Percentiles rank a stretch among this genome's conserved stretches.
phyloP scores from a whole-genome alignment of 1,140 invertebrate species.

The Bombus balteatus region DNA sequence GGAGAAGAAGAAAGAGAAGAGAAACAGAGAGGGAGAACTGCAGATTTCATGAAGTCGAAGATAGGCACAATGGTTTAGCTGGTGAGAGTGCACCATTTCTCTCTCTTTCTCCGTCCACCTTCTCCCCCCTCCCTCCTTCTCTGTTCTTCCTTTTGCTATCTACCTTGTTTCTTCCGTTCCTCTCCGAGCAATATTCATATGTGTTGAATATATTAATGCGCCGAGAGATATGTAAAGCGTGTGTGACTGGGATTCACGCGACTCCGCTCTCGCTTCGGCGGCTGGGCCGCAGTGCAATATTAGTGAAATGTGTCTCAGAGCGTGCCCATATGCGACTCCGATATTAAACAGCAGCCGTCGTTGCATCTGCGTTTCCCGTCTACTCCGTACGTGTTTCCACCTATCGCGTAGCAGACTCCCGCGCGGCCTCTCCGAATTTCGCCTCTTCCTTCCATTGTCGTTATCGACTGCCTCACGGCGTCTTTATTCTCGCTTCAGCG shows the following conservation, averaged over 20 bases:
- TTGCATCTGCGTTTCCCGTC: constrained; percentile 76
- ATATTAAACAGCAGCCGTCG: constrained; percentile 81
- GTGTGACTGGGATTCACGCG: constrained; percentile 60
- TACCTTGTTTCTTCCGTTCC: constrained; percentile 38
- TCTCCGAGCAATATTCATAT: constrained; percentile 79
- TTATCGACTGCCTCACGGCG: constrained; percentile 5
- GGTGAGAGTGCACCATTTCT: constrained; percentile 67
- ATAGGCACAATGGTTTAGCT: constrained; percentile 80
- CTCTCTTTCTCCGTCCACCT: constrained; percentile 24
- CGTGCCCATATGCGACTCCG: constrained; percentile 77
- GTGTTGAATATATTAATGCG: constrained; percentile 82
- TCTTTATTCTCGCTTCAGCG: background rate
- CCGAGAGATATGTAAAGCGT: constrained; percentile 77
- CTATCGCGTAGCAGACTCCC: constrained; percentile 33
- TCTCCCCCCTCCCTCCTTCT: constrained; percentile 50
- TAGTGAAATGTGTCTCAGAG: constrained; percentile 80
- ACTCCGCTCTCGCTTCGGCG: constrained; percentile 42
- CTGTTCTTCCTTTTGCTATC: constrained; percentile 2
- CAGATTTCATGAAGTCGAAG: constrained; percentile 82
- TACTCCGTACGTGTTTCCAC: constrained; percentile 57
- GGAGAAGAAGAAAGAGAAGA: constrained; percentile 58
- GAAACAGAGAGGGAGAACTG: constrained; percentile 65
- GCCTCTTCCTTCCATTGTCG: background rate
- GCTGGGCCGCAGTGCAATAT: constrained; percentile 71
- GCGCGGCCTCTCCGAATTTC: constrained; percentile 12